Base-by-base conservation (phyloP, 2,888 invertebrate genomes). In the Cryptocephalus moraei region DNA sequence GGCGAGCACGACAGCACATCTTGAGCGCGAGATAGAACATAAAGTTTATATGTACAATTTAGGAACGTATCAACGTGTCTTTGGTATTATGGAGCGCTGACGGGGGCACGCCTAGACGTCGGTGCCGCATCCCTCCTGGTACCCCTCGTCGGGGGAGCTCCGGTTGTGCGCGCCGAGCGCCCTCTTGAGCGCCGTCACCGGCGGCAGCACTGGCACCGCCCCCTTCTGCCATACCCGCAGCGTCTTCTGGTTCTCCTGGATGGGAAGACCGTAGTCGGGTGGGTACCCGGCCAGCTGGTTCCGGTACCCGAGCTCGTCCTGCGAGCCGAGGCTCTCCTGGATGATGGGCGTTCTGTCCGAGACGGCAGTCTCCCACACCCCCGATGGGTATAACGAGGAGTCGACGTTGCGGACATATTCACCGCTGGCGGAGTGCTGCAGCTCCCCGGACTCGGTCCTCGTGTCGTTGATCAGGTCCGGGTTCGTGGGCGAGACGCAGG, bases 51-150 rank as follows among this genome's bases (percentile, higher is more conserved):
- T 22, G 22, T 22, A 22, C 22, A 22, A 22, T 32, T 48, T 54
- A 59, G 57, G 57, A 59, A 57, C 57, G 42, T 41, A 43, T 40
- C 31, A 22, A 12, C 45, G 45, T 49, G 55, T 60, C 59, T 61
- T 61, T 61, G 61, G 58, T 61, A 56, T 57, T 33, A 38, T 12
- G 33, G 36, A 11, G 10, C 12, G 14, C 9, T 13, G n/a, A 9
- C 43, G 40, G 22, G 22, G 22, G 22, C 6, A 6, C 22, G 22
- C 22, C 22, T 86, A 91, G 70, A 91, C 91, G 72, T 91, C 91
- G 57, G 91, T 91, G 58, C 91, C 91, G 72, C 90, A 89, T 63
- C 91, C 91, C 73, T 91, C 91, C 70, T 91, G 91, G 69, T 91
- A 91, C 52, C 90, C 89, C 71, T 92, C 91, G 65, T 92, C 92